Base-by-base conservation (phyloP, 2,797 vertebrate genomes). In the Harpagifer antarcticus region DNA sequence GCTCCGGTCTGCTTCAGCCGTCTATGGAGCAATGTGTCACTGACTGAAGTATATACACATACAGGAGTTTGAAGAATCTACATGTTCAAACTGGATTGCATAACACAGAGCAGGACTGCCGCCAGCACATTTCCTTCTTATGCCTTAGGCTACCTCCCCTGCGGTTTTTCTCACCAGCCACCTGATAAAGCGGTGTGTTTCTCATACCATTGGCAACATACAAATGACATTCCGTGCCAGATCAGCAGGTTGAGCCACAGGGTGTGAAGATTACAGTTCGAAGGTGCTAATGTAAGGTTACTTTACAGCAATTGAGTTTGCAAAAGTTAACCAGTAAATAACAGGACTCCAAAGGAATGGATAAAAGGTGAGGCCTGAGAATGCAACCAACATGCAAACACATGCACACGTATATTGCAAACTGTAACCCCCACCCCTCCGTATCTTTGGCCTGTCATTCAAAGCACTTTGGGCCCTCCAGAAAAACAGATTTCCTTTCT, bases 51-150 rank as follows among this genome's bases (percentile, higher is more conserved):
- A 66, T 40, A 57, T 43, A 76, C 82, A 49, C 40, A 23, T 71
- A 27, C 42, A 72, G 40, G 40, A 3, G 33, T 84, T 79, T 73
- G 31, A 50, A 78, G 43, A 77, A 59, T 72, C 67, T 81, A 74
- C 90, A 86, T 83, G 88, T 87, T 92, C 81, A 89, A 89, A 90
- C 87, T 52, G 3, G 52, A 81, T 90, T 89, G 80, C 82, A 69
- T 71, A 90, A 88, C 67, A 74, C 49, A 40, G 59, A 70, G 54
- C 70, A 58, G 55, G 23, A 63, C 42, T 70, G 78, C 77, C 4
- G 1, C 74, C 74, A 78, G 75, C 77, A 84, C 63, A 83, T 86
- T 83, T 85, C 74, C 68, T 78, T 84, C 67, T 80, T 64, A 65
- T 81, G 76, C 88, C 72, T 85, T 31, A 82, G 82, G 88, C 84